These are phyloP conservation scores for Papilio machaon DNA, from an alignment of 1,140 invertebrate species.

Conservation along the genomic window DNA sequence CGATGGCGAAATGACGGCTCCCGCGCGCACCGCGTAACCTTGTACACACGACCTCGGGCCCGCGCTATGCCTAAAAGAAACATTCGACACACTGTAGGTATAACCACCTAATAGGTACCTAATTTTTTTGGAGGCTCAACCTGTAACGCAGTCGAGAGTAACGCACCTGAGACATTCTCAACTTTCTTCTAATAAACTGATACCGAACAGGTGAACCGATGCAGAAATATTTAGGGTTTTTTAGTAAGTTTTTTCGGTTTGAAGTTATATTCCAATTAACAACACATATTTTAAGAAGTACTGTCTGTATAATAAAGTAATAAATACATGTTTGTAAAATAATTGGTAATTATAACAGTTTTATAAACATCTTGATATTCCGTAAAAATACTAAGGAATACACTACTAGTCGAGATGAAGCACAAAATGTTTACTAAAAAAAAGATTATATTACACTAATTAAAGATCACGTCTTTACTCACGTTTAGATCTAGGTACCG, in stretches of 20 bases:
- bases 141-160: background rate
- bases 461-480: no score
- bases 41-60: constrained; percentile 53
- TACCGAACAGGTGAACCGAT: background rate
- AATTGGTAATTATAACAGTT: no score
- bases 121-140: constrained; percentile 42
- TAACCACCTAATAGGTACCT: constrained; percentile 44
- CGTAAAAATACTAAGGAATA: no score
- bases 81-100: constrained; percentile 53
- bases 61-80: constrained; percentile 63
- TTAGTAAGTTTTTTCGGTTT: background rate
- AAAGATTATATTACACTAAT: no score
- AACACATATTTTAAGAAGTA: no score
- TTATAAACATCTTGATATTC: no score
- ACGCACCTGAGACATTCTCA: constrained; percentile 4
- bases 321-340: no score
- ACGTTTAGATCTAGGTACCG: no score
- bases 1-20: constrained; percentile 59
- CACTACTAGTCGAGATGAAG: no score
- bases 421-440: no score
- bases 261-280: background rate
- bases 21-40: constrained; percentile 54
- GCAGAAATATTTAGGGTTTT: background rate
- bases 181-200: background rate
- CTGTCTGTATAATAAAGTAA: no score